Evolutionary conservation across 2,113 vertebrate genomes (phyloP).

Genomic region (Mixornis gularis): DNA sequence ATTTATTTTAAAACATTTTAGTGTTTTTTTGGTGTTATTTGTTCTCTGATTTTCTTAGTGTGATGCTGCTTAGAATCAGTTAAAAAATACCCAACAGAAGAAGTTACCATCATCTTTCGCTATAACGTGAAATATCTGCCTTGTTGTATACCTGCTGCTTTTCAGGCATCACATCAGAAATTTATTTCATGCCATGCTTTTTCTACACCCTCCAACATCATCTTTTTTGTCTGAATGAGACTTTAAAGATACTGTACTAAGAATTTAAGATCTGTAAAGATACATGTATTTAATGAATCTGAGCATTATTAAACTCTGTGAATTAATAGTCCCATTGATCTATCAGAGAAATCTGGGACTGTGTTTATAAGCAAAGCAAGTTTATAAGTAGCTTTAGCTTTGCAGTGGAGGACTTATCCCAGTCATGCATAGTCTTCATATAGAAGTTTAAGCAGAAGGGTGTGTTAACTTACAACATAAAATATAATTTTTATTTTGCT

Average conservation of each 20-base stretch:
- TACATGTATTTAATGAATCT: rapidly evolving
- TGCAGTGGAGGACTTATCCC: not conserved
- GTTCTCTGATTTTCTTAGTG: not conserved
- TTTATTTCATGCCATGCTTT: not conserved
- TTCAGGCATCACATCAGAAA: not conserved
- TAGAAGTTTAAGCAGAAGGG: not conserved
- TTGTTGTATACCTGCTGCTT: not conserved
- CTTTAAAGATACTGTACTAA: not conserved
- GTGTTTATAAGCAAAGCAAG: not conserved
- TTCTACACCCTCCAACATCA: not conserved
- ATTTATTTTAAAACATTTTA: not conserved
- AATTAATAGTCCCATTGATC: not conserved
- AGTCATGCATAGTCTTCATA: not conserved
- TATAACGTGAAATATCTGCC: not conserved
- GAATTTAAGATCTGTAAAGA: not conserved
- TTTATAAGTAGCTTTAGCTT: not conserved
- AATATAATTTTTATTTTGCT: not conserved
- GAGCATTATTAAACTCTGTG: not conserved
- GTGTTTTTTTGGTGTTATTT: not conserved
- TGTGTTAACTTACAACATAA: not conserved
- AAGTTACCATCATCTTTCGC: not conserved
- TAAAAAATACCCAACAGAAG: not conserved
- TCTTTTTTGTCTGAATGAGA: not conserved
- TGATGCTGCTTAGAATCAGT: not conserved
- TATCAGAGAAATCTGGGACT: not conserved